Conservation (phyloP, 2,113 vertebrate genomes). For the Himantopus leucocephalus region DNA sequence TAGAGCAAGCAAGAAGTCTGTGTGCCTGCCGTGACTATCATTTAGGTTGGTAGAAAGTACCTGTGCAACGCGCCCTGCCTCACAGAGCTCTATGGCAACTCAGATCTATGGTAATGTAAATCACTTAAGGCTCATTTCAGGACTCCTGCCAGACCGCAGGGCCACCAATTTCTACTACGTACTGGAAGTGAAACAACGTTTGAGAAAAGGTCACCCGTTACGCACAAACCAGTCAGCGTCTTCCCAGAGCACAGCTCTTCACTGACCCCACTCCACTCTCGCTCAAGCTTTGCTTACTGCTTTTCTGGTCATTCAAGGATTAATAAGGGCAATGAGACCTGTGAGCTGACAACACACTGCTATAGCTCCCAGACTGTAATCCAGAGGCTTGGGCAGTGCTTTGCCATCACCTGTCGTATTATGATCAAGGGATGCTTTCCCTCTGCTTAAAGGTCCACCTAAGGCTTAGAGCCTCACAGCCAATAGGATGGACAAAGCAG, state of each 20-base stretch:
- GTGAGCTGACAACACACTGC: background rate
- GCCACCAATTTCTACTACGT: background rate
- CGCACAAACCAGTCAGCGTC: background rate
- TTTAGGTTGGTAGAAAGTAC: background rate
- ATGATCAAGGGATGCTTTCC: background rate
- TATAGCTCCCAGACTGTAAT: background rate
- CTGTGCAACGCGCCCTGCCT: fast-evolving
- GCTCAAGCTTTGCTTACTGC: background rate
- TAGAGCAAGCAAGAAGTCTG: background rate
- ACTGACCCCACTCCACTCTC: background rate
- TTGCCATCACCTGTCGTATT: background rate
- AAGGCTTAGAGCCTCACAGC: background rate
- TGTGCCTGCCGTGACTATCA: no score
- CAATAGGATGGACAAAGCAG: background rate
- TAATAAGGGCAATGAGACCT: background rate
- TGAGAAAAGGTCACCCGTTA: background rate
- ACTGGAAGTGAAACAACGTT: background rate
- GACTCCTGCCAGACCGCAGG: background rate
- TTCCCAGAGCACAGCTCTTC: background rate
- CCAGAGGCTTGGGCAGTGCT: background rate
- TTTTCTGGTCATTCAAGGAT: background rate
- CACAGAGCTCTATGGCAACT: background rate
- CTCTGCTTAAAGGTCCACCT: background rate
- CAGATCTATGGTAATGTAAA: background rate
- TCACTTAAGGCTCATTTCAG: background rate